phyloP scores from a whole-genome alignment of 2,797 vertebrate genomes.

The Chromobotia macracanthus region DNA sequence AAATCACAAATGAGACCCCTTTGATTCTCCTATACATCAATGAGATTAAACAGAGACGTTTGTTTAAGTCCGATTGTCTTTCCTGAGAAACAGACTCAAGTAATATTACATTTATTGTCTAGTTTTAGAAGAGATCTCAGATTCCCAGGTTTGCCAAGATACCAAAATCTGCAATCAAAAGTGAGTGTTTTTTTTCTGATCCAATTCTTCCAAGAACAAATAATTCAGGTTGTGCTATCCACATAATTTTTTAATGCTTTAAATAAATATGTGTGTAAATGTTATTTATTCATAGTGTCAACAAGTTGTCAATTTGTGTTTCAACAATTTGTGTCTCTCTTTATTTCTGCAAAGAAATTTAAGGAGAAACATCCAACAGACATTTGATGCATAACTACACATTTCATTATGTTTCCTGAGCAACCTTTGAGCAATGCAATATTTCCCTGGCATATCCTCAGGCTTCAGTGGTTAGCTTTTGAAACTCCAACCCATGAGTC shows the following conservation, averaged over 20 bases:
- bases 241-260: too few relatives aligned
- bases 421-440: neutral
- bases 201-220: too few relatives aligned
- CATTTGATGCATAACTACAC: neutral
- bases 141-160: too few relatives aligned
- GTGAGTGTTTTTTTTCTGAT: too few relatives aligned
- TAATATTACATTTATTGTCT: neutral
- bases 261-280: too few relatives aligned
- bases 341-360: neutral
- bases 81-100: neutral
- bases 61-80: neutral
- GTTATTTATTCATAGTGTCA: too few relatives aligned
- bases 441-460: neutral
- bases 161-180: too few relatives aligned
- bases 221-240: too few relatives aligned
- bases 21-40: slow-evolving; percentile 2
- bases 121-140: neutral
- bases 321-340: neutral
- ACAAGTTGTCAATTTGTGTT: too few relatives aligned
- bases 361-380: neutral
- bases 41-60: neutral
- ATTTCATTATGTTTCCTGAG: neutral
- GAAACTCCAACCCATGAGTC: slow-evolving; percentile 27
- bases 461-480: neutral
- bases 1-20: slow-evolving; percentile 1